phyloP scores from a whole-genome alignment of 2,113 vertebrate genomes.

The Rhabdomys dilectus region DNA sequence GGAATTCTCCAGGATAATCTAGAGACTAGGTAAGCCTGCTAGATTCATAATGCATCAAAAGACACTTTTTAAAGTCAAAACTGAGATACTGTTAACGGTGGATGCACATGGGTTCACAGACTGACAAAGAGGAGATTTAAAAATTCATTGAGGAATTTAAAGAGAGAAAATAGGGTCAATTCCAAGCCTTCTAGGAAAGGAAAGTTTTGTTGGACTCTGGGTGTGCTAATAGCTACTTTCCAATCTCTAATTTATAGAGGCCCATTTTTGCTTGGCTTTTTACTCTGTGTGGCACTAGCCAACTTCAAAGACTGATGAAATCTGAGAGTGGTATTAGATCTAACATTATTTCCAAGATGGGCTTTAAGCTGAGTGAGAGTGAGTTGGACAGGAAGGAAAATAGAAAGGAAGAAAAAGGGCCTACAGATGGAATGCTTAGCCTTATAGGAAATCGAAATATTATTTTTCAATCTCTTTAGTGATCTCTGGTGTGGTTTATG shows the following conservation, averaged over 20 bases:
- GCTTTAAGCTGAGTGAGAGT: slow-evolving; percentile 73
- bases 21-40: not conserved
- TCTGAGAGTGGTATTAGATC: slow-evolving; percentile 75
- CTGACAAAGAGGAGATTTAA: not conserved
- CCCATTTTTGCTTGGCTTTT: slow-evolving; percentile 62
- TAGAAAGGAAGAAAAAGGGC: slow-evolving; percentile 60
- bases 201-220: slow-evolving; percentile 36
- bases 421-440: slow-evolving; percentile 64
- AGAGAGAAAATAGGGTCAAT: slow-evolving; percentile 25
- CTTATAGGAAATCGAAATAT: slow-evolving; percentile 68
- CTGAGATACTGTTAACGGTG: not conserved
- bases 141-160: slow-evolving; percentile 22
- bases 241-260: slow-evolving; percentile 61
- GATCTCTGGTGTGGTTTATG: not conserved
- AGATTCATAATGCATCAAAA: not conserved
- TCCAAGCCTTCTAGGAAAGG: not conserved
- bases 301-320: slow-evolving; percentile 75
- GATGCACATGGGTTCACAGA: not conserved
- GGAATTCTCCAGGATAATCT: not conserved
- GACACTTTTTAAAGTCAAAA: not conserved
- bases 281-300: slow-evolving; percentile 40
- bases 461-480: slow-evolving; percentile 56
- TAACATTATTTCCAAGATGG: slow-evolving; percentile 78
- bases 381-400: slow-evolving; percentile 75
- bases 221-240: slow-evolving; percentile 55